A percentile compares a stretch with the other conserved stretches of the same genome.
Conservation (phyloP, 35 echinoderm and acorn worm genomes). For the Amphiura filiformis region DNA sequence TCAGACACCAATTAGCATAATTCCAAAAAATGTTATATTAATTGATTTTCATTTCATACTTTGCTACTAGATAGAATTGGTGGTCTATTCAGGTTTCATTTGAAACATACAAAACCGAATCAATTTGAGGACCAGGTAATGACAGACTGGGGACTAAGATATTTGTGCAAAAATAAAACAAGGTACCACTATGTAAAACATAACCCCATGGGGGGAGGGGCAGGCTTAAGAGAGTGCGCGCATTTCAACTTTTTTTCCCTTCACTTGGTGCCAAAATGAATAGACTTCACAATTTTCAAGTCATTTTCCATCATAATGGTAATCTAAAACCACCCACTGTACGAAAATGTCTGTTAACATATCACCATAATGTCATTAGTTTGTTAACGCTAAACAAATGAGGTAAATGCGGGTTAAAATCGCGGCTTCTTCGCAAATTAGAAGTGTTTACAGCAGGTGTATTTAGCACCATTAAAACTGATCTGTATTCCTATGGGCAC, state of each 20-base stretch:
- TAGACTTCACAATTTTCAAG: not conserved
- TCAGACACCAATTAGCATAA: too few species aligned
- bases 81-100: too few species aligned
- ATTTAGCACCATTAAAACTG: slow-evolving; percentile 8
- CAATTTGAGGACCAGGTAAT: not conserved
- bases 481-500: slow-evolving; percentile 2
- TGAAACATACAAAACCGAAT: not conserved
- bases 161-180: not conserved
- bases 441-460: not conserved
- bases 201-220: not conserved
- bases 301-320: slow-evolving; percentile 1
- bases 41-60: too few species aligned
- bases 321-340: not conserved
- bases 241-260: not conserved
- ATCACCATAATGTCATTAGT: not conserved
- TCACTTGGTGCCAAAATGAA: not conserved
- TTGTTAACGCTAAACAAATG: not conserved
- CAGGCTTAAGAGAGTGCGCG: not conserved
- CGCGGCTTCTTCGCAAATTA: slow-evolving; percentile 10
- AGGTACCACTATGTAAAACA: not conserved
- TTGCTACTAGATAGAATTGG: too few species aligned
- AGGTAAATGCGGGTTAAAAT: slow-evolving; percentile 1
- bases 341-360: not conserved
- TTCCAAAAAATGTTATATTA: too few species aligned
- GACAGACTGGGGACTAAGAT: not conserved